A percentile compares a stretch with the other conserved stretches of the same genome.
Conservation (phyloP, 2,888 invertebrate species). For the Clepsis dumicolana region DNA sequence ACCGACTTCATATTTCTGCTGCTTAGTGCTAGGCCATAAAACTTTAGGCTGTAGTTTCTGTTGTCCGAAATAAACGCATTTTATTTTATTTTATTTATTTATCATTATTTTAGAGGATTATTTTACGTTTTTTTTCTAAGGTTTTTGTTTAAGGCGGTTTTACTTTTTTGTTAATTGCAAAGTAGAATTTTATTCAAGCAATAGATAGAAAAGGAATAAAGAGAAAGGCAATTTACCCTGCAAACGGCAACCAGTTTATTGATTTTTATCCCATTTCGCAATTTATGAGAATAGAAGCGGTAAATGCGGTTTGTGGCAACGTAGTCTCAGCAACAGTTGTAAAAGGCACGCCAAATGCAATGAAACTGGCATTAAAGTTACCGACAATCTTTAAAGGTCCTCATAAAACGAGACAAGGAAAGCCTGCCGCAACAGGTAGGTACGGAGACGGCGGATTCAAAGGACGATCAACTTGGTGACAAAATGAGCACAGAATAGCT, state of each 20-base stretch:
- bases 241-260: slow-evolving; percentile 2
- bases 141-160: no score
- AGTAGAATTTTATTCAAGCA: slow-evolving; percentile 11
- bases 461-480: slow-evolving; percentile 70
- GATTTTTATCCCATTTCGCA: slow-evolving; percentile 3
- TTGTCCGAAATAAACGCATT: no score
- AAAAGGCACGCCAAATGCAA: slow-evolving; percentile 18
- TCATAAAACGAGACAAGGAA: slow-evolving; percentile 34
- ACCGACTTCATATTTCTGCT: no score
- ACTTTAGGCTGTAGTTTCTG: no score
- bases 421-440: slow-evolving; percentile 39
- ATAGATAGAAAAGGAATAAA: slow-evolving; percentile 6
- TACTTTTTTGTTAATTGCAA: no score
- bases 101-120: no score
- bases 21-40: no score
- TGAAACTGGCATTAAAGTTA: slow-evolving; percentile 28
- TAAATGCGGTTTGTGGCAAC: background rate
- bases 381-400: slow-evolving; percentile 19
- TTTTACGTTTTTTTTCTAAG: no score
- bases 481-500: slow-evolving; percentile 61
- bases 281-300: background rate
- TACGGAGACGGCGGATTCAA: slow-evolving; percentile 49
- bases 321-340: background rate
- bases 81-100: no score
- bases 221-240: background rate